These are phyloP conservation scores for Macrosteles quadrilineatus DNA, from an alignment of 1,140 invertebrate genomes.

Conservation along the genomic window DNA sequence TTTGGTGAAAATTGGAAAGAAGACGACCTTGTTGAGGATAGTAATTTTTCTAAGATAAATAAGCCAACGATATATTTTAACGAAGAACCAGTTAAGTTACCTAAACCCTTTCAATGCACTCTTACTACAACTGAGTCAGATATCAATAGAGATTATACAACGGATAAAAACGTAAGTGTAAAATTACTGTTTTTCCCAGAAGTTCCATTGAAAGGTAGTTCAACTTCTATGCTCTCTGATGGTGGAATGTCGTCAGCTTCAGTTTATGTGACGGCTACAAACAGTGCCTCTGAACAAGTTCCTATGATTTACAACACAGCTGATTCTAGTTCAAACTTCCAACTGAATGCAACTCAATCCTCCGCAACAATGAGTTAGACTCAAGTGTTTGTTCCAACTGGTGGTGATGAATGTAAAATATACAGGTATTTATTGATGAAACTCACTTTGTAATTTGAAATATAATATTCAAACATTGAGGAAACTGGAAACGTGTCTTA, in stretches of 20 bases:
- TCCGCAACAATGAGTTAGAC: too few species aligned
- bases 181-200: slow-evolving; percentile 4
- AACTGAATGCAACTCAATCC: not conserved
- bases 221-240: not conserved
- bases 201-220: not conserved
- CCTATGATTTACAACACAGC: not conserved
- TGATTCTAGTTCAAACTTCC: not conserved
- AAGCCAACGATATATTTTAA: not conserved
- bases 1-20: too few species aligned
- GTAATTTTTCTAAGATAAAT: not conserved
- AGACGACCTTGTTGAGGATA: not conserved
- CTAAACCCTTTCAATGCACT: not conserved
- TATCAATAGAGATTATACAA: not conserved
- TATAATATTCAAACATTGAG: too few species aligned
- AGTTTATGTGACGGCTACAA: slow-evolving; percentile 7
- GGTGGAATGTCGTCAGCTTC: not conserved
- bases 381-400: too few species aligned
- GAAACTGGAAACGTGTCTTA: too few species aligned
- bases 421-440: too few species aligned
- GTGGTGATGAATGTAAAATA: too few species aligned
- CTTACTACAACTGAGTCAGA: not conserved
- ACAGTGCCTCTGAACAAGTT: not conserved
- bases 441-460: too few species aligned
- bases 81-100: not conserved
- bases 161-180: slow-evolving; percentile 5